Evolutionary conservation across 2,113 vertebrate species (phyloP).

Genomic region (cattle (Bos taurus)): ARS-UCD2.0 NC_037328.1:148570501-148571000

Average conservation of each 20-base stretch:
- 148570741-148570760: not conserved
- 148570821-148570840: not conserved
- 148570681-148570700: not conserved
- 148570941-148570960: not conserved
- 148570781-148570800: not conserved
- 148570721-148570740: not conserved
- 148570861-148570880: not conserved
- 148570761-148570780: not conserved
- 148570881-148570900: not conserved
- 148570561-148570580: not conserved
- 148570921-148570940: not conserved
- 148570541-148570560: not conserved
- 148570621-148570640: not conserved
- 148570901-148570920: not conserved
- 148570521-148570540: not conserved
- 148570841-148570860: not conserved
- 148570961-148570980: not conserved
- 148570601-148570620: not conserved
- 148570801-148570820: not conserved
- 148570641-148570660: not conserved
- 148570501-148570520: not conserved
- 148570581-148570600: not conserved
- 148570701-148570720: fast-evolving
- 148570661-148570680: fast-evolving
- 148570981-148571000: not conserved